phyloP scores from a whole-genome alignment of 1,140 invertebrate genomes.

The Rhopalosiphum maidis region DNA sequence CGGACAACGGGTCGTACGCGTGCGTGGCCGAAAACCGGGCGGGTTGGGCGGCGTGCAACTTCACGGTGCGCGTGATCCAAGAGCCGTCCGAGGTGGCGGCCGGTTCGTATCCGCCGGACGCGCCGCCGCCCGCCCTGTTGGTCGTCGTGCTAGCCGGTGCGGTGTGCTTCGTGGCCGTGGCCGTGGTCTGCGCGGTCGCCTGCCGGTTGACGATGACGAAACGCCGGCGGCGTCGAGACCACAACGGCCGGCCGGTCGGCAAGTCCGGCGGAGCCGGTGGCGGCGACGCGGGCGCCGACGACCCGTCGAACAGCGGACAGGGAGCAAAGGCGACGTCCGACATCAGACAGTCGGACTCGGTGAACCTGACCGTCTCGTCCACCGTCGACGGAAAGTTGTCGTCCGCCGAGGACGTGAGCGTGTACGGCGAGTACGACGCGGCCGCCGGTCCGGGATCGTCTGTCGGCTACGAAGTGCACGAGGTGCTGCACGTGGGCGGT shows the following conservation, averaged over 20 bases:
- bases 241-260: constrained; percentile 64
- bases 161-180: background rate
- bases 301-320: constrained; percentile 63
- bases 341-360: constrained; percentile 61
- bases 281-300: background rate
- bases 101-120: constrained; percentile 74
- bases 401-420: constrained; percentile 62
- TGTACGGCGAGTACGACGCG: constrained; percentile 62
- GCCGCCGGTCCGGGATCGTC: constrained; percentile 63
- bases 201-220: constrained; percentile 76
- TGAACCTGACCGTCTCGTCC: constrained; percentile 39
- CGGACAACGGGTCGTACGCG: constrained; percentile 81
- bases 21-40: constrained; percentile 84
- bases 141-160: background rate
- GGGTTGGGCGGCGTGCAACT: constrained; percentile 76
- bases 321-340: constrained; percentile 61
- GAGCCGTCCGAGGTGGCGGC: constrained; percentile 71
- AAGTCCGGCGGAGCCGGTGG: constrained; percentile 62
- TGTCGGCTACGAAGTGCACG: constrained; percentile 22
- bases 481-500: constrained; percentile 59
- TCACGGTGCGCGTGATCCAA: constrained; percentile 76
- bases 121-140: background rate
- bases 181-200: constrained; percentile 63
- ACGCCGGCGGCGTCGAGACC: constrained; percentile 67
- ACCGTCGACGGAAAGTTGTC: constrained; percentile 60